phyloP scores from a whole-genome alignment of 2,113 vertebrate genomes.

The Zosterops hypoxanthus region DNA sequence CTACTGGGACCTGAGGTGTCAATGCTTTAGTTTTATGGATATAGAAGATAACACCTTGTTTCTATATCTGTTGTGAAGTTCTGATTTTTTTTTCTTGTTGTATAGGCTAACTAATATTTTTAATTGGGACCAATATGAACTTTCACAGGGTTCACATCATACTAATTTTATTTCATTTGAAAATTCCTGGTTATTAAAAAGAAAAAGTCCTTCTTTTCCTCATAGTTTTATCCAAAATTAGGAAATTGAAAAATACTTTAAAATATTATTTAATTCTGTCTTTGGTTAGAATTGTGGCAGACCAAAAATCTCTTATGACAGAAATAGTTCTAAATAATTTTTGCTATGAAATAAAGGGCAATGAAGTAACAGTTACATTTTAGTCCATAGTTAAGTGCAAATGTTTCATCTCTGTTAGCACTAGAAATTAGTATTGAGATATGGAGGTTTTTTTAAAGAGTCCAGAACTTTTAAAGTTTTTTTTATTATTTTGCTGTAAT shows the following conservation, averaged over 20 bases:
- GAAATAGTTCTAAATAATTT: background rate
- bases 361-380: background rate
- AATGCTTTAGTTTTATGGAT: background rate
- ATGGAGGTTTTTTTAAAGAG: rapidly evolving
- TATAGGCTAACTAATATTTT: background rate
- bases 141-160: background rate
- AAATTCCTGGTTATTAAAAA: background rate
- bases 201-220: background rate
- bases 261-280: background rate
- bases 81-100: background rate
- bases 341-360: background rate
- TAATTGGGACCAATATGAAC: background rate
- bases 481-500: background rate
- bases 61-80: background rate
- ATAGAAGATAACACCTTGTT: background rate
- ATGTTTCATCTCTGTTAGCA: background rate
- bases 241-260: background rate
- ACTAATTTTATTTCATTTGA: background rate
- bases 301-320: background rate
- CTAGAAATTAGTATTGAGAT: background rate
- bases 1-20: background rate
- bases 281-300: background rate
- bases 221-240: background rate
- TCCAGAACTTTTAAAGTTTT: background rate
- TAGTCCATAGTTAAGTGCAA: background rate